Evolutionary conservation across 2,888 invertebrate species (phyloP).

Genomic region (Tetropium fuscum): DNA sequence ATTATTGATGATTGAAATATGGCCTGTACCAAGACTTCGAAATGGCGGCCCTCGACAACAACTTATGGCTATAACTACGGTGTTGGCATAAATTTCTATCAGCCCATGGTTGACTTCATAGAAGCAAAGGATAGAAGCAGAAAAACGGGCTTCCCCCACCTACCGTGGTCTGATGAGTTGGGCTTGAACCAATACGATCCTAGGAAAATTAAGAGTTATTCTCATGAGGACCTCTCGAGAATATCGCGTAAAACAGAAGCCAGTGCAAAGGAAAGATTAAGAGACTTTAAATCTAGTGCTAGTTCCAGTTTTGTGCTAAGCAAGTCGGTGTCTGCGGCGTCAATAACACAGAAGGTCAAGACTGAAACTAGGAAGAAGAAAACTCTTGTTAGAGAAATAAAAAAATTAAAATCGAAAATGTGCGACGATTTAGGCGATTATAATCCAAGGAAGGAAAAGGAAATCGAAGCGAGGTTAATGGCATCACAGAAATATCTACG

Average conservation of each 20-base stretch:
- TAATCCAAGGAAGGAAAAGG: slow-evolving; percentile 65
- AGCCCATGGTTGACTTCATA: slow-evolving; percentile 89
- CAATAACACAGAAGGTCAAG: slow-evolving; percentile 74
- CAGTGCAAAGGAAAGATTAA: slow-evolving; percentile 77
- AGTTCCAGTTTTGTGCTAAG: slow-evolving; percentile 73
- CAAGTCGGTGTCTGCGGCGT: slow-evolving; percentile 73
- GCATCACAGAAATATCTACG: slow-evolving; percentile 70
- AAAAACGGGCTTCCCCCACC: slow-evolving; percentile 69
- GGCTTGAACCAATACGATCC: slow-evolving; percentile 76
- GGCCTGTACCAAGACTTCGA: slow-evolving; percentile 43
- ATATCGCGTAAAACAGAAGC: slow-evolving; percentile 76
- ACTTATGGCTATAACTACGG: slow-evolving; percentile 88
- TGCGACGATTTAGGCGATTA: slow-evolving; percentile 67
- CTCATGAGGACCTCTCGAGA: slow-evolving; percentile 74
- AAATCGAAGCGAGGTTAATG: slow-evolving; percentile 62
- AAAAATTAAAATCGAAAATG: slow-evolving; percentile 65
- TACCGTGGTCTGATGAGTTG: slow-evolving; percentile 81
- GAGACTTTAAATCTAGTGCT: slow-evolving; percentile 71
- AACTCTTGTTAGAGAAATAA: slow-evolving; percentile 64
- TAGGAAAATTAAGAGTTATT: slow-evolving; percentile 75
- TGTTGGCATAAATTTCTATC: slow-evolving; percentile 86
- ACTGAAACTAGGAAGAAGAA: slow-evolving; percentile 67
- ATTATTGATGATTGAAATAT: slow-evolving; percentile 37
- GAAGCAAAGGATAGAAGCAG: slow-evolving; percentile 72
- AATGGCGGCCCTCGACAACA: slow-evolving; percentile 71